Evolutionary conservation across 1,140 invertebrate genomes (phyloP).

Genomic region (Scaptodrosophila lebanonensis): DNA sequence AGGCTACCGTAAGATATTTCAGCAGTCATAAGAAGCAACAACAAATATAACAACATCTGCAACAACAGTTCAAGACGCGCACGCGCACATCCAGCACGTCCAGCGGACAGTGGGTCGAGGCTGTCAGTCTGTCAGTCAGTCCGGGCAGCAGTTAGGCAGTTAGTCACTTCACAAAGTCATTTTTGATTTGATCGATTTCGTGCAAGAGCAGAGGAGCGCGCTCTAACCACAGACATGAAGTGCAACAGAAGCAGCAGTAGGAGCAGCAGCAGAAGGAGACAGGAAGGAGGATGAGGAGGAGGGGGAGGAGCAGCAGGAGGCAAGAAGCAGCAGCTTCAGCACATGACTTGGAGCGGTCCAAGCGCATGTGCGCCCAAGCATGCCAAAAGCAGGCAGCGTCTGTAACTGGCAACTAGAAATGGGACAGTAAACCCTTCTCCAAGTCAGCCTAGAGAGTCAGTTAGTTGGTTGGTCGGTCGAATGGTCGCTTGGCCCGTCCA

Average conservation of each 20-base stretch:
- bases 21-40: too few relatives aligned
- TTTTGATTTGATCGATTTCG: constrained; percentile 75
- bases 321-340: too few relatives aligned
- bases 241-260: constrained; percentile 41
- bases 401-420: constrained; percentile 34
- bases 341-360: constrained; percentile 69
- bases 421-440: constrained; percentile 68
- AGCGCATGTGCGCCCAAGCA: constrained; percentile 64
- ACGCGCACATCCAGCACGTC: neutral
- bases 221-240: constrained; percentile 58
- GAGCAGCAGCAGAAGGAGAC: neutral
- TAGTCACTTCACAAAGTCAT: constrained; percentile 75
- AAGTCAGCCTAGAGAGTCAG: constrained; percentile 11
- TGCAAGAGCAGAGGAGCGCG: constrained; percentile 47
- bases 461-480: neutral
- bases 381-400: constrained; percentile 31
- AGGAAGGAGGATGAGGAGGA: too few relatives aligned
- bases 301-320: too few relatives aligned
- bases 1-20: too few relatives aligned
- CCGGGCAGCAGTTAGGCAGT: constrained; percentile 69
- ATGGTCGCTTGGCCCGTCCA: neutral
- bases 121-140: neutral
- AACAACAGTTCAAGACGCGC: neutral
- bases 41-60: too few relatives aligned
- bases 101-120: constrained; percentile 30